Percentiles rank a stretch among this genome's conserved stretches.
Conservation (phyloP, 2,888 invertebrate genomes). For the Hypolimnas misippus region DNA sequence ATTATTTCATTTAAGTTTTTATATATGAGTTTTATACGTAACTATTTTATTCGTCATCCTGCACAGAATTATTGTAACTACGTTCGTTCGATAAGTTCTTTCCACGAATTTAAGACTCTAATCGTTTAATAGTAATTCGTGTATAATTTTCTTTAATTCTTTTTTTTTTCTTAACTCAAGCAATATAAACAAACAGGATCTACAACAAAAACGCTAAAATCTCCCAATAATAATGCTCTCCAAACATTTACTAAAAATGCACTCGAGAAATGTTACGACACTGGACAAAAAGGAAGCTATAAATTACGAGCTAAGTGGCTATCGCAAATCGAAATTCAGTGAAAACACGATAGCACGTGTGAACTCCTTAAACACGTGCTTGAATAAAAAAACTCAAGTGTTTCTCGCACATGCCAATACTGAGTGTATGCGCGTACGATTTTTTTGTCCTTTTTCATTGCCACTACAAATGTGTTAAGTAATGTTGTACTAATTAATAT, state of each 20-base stretch:
- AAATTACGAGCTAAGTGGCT: conserved; percentile 55
- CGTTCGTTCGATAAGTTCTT: too few species aligned
- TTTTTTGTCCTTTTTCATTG: not conserved
- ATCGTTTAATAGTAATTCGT: too few species aligned
- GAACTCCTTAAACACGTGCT: conserved; percentile 42
- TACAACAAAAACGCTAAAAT: too few species aligned
- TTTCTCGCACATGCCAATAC: conserved; percentile 29
- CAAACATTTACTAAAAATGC: conserved; percentile 50
- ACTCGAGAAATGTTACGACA: conserved; percentile 57
- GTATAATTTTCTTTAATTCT: too few species aligned
- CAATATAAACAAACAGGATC: too few species aligned
- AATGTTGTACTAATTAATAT: not conserved
- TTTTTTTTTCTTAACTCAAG: too few species aligned
- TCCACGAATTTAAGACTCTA: too few species aligned
- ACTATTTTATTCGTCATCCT: too few species aligned
- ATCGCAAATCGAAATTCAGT: conserved; percentile 41
- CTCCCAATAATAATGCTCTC: too few species aligned
- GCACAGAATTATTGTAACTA: too few species aligned
- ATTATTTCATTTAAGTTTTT: too few species aligned
- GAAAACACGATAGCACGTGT: conserved; percentile 39
- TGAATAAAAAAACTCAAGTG: conserved; percentile 32
- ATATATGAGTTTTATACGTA: too few species aligned
- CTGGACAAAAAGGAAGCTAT: conserved; percentile 44
- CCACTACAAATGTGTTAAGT: not conserved
- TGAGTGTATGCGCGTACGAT: not conserved